Conservation (phyloP, 2,888 invertebrate species). For the Drosophila cognata region DNA sequence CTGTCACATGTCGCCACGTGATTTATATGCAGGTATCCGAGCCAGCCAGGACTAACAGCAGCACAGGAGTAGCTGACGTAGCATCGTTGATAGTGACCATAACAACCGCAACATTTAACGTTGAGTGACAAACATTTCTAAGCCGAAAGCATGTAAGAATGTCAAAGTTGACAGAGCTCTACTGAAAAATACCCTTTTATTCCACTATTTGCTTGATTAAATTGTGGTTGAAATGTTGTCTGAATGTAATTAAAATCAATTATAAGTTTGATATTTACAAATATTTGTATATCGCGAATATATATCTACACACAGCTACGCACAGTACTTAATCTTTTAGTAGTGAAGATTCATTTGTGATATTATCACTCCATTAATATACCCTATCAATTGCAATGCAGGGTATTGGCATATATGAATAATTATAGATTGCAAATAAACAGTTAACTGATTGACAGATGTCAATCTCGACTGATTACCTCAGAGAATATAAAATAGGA, state of each 20-base stretch:
- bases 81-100: constrained; percentile 31
- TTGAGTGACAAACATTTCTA: constrained; percentile 43
- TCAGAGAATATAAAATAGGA: not conserved
- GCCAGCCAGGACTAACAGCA: constrained; percentile 16
- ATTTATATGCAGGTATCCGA: constrained; percentile 53
- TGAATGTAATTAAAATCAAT: not conserved
- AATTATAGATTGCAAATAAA: not conserved
- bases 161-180: not conserved
- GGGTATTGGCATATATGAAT: not conserved
- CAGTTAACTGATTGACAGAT: not conserved
- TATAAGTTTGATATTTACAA: not conserved
- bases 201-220: not conserved
- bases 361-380: not conserved
- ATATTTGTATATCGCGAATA: not conserved
- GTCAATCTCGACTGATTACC: not conserved
- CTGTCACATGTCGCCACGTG: constrained; percentile 68
- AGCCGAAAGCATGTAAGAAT: constrained; percentile 11
- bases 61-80: constrained; percentile 17
- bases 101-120: constrained; percentile 43
- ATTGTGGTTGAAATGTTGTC: not conserved
- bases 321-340: not conserved
- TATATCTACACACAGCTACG: too few species aligned
- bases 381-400: not conserved
- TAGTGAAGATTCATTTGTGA: not conserved
- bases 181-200: constrained; percentile 3